These are phyloP conservation scores for Amphipoea lucens DNA, from an alignment of 2,888 invertebrate genomes.

Conservation along the genomic window DNA sequence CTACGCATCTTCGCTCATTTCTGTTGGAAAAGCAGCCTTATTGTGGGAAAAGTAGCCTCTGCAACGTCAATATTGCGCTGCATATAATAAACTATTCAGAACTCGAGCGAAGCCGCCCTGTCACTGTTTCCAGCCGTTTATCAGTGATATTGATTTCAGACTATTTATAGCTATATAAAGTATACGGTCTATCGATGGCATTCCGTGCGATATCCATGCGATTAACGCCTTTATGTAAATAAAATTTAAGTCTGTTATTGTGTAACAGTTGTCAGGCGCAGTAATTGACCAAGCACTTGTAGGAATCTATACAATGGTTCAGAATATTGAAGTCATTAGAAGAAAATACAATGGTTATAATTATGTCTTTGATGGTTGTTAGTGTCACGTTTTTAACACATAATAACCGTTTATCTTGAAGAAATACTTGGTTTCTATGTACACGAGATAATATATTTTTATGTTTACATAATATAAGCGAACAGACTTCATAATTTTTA, in stretches of 20 bases:
- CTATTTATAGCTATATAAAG: slow-evolving; percentile 36
- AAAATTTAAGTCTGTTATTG: neutral
- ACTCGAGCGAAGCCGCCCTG: slow-evolving; percentile 56
- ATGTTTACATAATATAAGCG: no score
- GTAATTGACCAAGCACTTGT: neutral
- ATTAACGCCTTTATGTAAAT: slow-evolving; percentile 17
- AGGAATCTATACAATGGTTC: slow-evolving; percentile 12
- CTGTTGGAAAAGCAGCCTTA: no score
- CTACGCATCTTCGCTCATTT: no score
- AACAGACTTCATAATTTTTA: no score
- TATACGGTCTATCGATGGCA: neutral
- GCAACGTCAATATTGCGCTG: neutral
- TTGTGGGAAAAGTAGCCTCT: neutral
- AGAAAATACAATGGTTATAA: slow-evolving; percentile 28
- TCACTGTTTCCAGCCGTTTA: slow-evolving; percentile 64
- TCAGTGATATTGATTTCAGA: slow-evolving; percentile 70
- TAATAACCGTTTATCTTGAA: neutral
- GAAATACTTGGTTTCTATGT: slow-evolving; percentile 4
- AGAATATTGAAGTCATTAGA: slow-evolving; percentile 9
- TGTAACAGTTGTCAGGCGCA: neutral
- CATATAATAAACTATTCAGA: slow-evolving; percentile 21
- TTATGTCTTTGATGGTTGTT: neutral
- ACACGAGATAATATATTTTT: slow-evolving; percentile 1
- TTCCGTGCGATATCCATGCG: neutral
- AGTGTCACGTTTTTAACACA: slow-evolving; percentile 4